These are phyloP conservation scores for Glaucomys volans DNA, from an alignment of 2,113 vertebrate species.

Conservation along the genomic window DNA sequence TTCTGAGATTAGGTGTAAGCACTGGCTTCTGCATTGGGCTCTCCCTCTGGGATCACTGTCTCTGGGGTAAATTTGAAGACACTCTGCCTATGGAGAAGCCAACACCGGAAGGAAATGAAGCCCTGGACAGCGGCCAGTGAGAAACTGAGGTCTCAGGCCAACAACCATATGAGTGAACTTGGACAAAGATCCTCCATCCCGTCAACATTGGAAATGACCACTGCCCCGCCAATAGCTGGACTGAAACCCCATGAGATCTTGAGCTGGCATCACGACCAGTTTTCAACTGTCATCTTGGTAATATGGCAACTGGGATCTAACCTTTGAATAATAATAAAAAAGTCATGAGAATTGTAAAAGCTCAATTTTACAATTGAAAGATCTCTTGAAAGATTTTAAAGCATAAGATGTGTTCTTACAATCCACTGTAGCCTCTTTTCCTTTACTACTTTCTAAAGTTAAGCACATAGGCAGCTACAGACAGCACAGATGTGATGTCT, in stretches of 20 bases:
- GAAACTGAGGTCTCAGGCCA: background rate
- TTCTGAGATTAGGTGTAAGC: background rate
- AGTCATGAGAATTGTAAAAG: slow-evolving; percentile 8
- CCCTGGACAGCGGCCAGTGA: background rate
- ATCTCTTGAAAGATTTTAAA: background rate
- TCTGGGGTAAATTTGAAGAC: background rate
- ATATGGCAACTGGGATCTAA: slow-evolving; percentile 19
- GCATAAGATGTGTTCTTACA: background rate
- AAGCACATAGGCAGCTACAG: background rate
- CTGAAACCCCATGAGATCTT: background rate
- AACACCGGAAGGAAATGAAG: background rate
- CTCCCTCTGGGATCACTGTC: background rate
- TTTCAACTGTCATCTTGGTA: background rate
- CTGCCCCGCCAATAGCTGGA: background rate
- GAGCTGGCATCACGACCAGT: background rate
- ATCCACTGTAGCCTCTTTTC: background rate
- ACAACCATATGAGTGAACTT: background rate
- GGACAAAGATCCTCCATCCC: background rate
- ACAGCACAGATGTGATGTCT: background rate
- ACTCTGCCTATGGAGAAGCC: background rate
- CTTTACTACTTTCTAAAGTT: background rate
- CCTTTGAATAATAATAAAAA: slow-evolving; percentile 29
- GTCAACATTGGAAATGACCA: background rate
- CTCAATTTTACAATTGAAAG: background rate
- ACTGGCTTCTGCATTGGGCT: background rate